phyloP scores from a whole-genome alignment of 35 echinoderm and acorn worm genomes.

The Ophiothrix spiculata region DNA sequence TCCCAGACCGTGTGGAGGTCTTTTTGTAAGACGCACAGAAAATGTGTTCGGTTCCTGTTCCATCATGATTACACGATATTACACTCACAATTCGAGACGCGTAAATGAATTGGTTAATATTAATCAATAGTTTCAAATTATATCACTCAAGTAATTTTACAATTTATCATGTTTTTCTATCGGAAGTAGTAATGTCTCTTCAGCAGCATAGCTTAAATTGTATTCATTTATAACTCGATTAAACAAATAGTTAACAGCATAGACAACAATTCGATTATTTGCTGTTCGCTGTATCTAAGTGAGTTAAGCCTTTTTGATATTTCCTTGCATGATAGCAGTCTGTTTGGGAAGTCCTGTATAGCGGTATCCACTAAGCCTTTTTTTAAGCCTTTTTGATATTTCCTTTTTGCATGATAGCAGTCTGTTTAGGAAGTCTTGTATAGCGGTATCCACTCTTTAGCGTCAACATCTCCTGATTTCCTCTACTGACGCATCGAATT shows the following conservation, averaged over 20 bases:
- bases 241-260: neutral
- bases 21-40: constrained; percentile 83
- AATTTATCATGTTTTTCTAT: neutral
- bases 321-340: neutral
- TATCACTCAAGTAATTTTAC: neutral
- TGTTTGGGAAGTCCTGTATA: neutral
- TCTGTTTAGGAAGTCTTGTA: neutral
- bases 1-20: constrained; percentile 83
- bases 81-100: neutral
- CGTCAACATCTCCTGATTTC: neutral
- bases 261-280: neutral
- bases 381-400: neutral
- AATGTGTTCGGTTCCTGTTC: constrained; percentile 96
- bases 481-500: neutral
- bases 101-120: neutral
- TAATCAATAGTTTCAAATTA: neutral
- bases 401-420: no score
- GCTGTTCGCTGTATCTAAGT: neutral
- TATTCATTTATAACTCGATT: neutral
- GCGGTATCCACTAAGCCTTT: neutral
- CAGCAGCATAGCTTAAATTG: no score
- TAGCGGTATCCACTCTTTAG: neutral
- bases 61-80: constrained; percentile 51
- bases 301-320: neutral
- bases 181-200: no score